phyloP scores from a whole-genome alignment of 2,113 vertebrate species.

The Anas platyrhynchos region DNA sequence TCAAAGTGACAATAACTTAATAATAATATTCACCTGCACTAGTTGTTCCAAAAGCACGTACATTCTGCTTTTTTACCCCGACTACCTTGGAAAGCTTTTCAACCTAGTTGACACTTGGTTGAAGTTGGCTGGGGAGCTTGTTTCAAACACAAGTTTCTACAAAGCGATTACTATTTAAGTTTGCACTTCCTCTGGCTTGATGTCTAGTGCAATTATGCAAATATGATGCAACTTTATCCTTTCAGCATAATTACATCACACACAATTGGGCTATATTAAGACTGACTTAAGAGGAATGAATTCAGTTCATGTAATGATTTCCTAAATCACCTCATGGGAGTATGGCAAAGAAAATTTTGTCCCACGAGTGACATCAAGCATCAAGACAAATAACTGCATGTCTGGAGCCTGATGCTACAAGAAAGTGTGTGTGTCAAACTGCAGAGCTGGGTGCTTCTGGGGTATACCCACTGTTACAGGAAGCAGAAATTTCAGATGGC shows the following conservation, averaged over 20 bases:
- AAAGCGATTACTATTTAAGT: conserved; percentile 21
- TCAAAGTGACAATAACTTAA: not conserved
- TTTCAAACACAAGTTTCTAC: conserved; percentile 6
- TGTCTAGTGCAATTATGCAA: conserved; percentile 54
- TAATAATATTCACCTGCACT: not conserved
- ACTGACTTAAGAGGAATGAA: conserved; percentile 47
- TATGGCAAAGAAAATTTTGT: conserved; percentile 10
- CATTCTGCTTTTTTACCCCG: not conserved
- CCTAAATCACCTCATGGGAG: conserved; percentile 16
- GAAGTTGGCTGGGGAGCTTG: not conserved
- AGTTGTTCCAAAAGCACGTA: not conserved
- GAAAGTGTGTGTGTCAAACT: accelerated
- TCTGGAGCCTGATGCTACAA: not conserved
- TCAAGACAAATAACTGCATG: not conserved
- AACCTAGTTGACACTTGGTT: not conserved
- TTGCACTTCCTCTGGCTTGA: conserved; percentile 3
- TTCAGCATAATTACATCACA: conserved; percentile 72
- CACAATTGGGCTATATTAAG: conserved; percentile 49
- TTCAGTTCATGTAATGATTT: conserved; percentile 30
- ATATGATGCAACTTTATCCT: conserved; percentile 62
- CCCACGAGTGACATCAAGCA: conserved; percentile 3
- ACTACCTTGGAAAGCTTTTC: not conserved
- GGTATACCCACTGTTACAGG: not conserved
- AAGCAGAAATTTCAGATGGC: accelerated
- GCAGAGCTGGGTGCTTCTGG: not conserved